Percentiles rank a stretch among this genome's conserved stretches.
These are phyloP conservation scores for Chlorops oryzae DNA, from an alignment of 1,140 invertebrate species.

Conservation along the genomic window DNA sequence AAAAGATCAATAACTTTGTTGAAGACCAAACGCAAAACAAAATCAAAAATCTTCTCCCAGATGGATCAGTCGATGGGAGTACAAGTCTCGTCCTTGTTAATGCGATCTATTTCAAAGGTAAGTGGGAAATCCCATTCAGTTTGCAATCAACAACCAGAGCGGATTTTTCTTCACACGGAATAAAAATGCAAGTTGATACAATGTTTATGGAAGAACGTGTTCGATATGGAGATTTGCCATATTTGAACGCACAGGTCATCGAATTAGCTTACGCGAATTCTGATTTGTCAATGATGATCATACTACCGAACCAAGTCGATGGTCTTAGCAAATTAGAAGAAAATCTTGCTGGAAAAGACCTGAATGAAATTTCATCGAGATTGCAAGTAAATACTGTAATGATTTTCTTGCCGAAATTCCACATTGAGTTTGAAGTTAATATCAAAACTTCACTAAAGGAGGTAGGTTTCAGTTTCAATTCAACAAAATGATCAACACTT, in stretches of 20 bases:
- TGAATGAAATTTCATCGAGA: conserved; percentile 24
- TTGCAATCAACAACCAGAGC: neutral
- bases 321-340: conserved; percentile 1
- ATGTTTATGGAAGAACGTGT: conserved; percentile 12
- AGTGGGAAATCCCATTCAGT: conserved; percentile 14
- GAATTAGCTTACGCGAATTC: conserved; percentile 14
- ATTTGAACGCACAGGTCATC: conserved; percentile 13
- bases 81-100: conserved; percentile 14
- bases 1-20: conserved; percentile 14
- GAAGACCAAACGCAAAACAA: conserved; percentile 13
- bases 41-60: conserved; percentile 11
- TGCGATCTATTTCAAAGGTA: conserved; percentile 19
- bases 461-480: conserved; percentile 51
- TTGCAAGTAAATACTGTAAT: conserved; percentile 38
- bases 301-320: conserved; percentile 12
- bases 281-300: conserved; percentile 15
- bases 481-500: conserved; percentile 40
- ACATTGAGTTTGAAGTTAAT: conserved; percentile 51
- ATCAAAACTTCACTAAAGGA: conserved; percentile 18
- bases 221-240: conserved; percentile 11
- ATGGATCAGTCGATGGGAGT: neutral
- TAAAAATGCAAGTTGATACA: conserved; percentile 6
- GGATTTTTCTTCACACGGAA: neutral
- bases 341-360: conserved; percentile 1
- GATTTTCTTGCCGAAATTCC: conserved; percentile 57